phyloP scores from a whole-genome alignment of 2,888 invertebrate species.

The Folsomia candida region DNA sequence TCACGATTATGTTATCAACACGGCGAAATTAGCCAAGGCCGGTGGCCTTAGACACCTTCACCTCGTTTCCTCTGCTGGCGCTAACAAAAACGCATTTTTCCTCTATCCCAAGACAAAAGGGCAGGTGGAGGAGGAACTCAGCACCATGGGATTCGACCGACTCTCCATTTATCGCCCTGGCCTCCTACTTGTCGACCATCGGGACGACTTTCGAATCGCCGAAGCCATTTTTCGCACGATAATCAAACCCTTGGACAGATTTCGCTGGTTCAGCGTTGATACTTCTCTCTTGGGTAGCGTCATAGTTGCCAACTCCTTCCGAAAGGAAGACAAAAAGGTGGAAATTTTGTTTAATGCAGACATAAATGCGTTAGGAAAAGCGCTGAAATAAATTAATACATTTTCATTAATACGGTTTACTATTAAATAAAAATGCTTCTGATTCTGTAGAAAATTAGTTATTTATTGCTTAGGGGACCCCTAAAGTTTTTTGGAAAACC shows the following conservation, averaged over 20 bases:
- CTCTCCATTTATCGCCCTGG: constrained; percentile 49
- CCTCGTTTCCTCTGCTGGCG: constrained; percentile 56
- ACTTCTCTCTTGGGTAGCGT: constrained; percentile 50
- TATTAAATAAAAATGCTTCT: too few relatives aligned
- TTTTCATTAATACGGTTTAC: too few relatives aligned
- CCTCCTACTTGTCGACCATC: constrained; percentile 44
- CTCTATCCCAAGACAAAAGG: constrained; percentile 58
- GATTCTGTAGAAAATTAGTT: too few relatives aligned
- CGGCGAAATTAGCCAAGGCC: constrained; percentile 56
- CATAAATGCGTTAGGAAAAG: constrained; percentile 26
- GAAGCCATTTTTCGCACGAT: constrained; percentile 46
- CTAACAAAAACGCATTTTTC: constrained; percentile 56
- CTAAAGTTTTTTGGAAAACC: too few relatives aligned
- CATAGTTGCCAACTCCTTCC: constrained; percentile 50
- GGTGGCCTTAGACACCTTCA: constrained; percentile 56
- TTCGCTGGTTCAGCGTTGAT: constrained; percentile 49
- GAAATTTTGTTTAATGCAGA: constrained; percentile 38
- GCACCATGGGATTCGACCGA: constrained; percentile 46
- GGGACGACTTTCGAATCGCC: constrained; percentile 45
- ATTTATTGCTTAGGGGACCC: too few relatives aligned
- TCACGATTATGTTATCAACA: constrained; percentile 58
- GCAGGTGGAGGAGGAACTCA: constrained; percentile 49
- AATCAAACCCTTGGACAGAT: constrained; percentile 47
- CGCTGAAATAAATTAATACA: too few relatives aligned
- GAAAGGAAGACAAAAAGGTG: constrained; percentile 17